Evolutionary conservation across 2,797 vertebrate genomes (phyloP).

Genomic region (Lacerta bilineata): DNA sequence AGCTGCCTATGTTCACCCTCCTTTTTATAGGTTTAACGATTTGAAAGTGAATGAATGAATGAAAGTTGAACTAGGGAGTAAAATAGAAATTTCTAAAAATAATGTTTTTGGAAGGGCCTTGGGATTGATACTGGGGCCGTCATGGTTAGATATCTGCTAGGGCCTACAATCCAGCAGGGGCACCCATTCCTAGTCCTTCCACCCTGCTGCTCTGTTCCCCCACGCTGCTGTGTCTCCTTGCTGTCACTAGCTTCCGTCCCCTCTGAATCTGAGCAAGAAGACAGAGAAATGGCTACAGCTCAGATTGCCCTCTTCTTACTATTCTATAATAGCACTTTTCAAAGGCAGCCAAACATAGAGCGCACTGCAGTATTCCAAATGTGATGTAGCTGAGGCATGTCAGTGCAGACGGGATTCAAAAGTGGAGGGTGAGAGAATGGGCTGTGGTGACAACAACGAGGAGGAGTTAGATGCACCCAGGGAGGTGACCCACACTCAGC

Average conservation of each 20-base stretch:
- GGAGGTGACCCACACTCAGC: neutral
- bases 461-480: neutral
- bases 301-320: neutral
- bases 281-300: neutral
- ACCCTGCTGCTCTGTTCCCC: too few species aligned
- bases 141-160: neutral
- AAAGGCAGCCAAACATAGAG: too few species aligned
- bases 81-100: neutral
- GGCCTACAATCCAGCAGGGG: too few species aligned
- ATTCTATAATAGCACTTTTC: too few species aligned
- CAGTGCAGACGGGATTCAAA: neutral
- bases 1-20: too few species aligned
- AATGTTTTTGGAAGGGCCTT: neutral
- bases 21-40: neutral
- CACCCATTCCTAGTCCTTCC: too few species aligned
- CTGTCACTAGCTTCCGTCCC: neutral
- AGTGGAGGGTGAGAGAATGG: neutral
- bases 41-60: neutral
- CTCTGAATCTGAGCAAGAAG: neutral
- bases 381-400: neutral
- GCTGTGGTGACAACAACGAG: neutral
- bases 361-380: too few species aligned
- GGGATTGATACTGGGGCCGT: too few species aligned
- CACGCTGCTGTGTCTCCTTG: neutral
- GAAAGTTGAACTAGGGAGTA: neutral